phyloP scores from a whole-genome alignment of 2,113 vertebrate species.

The Poecilia latipinna region DNA sequence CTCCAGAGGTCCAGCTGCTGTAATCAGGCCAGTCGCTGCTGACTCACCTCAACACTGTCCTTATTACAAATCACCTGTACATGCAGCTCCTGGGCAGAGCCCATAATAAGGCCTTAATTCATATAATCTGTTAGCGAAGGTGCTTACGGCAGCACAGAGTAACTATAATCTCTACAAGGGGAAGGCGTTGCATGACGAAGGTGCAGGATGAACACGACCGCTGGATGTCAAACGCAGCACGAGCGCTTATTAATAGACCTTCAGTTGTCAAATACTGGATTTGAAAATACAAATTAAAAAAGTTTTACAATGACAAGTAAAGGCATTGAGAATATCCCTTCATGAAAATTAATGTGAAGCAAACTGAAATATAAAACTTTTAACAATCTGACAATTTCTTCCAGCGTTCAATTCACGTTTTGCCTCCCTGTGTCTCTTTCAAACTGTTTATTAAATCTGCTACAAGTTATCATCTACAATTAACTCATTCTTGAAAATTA shows the following conservation, averaged over 20 bases:
- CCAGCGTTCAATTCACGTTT: background rate
- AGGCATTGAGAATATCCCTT: background rate
- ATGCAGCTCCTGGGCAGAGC: slow-evolving; percentile 68
- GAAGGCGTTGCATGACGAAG: slow-evolving; percentile 37
- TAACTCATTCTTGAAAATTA: background rate
- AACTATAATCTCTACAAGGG: slow-evolving; percentile 70
- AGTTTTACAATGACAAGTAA: background rate
- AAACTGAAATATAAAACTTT: background rate
- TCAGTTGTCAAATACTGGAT: background rate
- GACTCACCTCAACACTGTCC: slow-evolving; percentile 74
- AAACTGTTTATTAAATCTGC: slow-evolving; percentile 1
- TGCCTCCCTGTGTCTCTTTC: background rate
- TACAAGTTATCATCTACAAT: slow-evolving; percentile 1
- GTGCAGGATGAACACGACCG: slow-evolving; percentile 6
- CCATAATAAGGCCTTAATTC: slow-evolving; percentile 76
- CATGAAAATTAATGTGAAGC: background rate
- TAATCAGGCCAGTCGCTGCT: slow-evolving; percentile 68
- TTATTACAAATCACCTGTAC: slow-evolving; percentile 76
- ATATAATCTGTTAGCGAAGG: slow-evolving; percentile 77
- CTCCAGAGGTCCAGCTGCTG: slow-evolving; percentile 61
- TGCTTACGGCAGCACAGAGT: slow-evolving; percentile 72
- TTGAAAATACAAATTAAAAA: background rate
- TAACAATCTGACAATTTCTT: slow-evolving; percentile 2
- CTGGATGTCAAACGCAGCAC: slow-evolving; percentile 11
- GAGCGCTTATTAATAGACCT: background rate